phyloP scores from a whole-genome alignment of 2,888 invertebrate species.

The Volucella inanis region DNA sequence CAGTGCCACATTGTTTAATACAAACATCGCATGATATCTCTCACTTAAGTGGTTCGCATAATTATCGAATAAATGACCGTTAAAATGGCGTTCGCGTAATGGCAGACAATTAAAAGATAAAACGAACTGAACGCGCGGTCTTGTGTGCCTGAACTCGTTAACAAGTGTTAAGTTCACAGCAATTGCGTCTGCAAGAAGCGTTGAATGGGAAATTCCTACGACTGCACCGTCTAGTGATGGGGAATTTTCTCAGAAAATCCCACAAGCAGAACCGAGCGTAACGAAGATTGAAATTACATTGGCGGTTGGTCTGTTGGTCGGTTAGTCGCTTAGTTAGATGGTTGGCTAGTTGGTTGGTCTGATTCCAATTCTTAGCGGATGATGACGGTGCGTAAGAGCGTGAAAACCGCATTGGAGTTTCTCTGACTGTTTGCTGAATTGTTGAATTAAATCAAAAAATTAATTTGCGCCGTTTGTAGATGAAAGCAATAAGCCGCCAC shows the following conservation, averaged over 20 bases:
- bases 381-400: slow-evolving; percentile 50
- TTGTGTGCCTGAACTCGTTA: slow-evolving; percentile 62
- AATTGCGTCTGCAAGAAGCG: slow-evolving; percentile 57
- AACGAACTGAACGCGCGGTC: slow-evolving; percentile 21
- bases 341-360: background rate
- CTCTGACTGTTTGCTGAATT: slow-evolving; percentile 60
- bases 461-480: slow-evolving; percentile 56
- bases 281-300: slow-evolving; percentile 61
- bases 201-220: slow-evolving; percentile 65
- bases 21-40: slow-evolving; percentile 70
- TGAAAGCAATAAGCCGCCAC: slow-evolving; percentile 63
- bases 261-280: slow-evolving; percentile 39
- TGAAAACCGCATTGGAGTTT: slow-evolving; percentile 54
- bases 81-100: slow-evolving; percentile 72
- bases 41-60: slow-evolving; percentile 68
- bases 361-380: slow-evolving; percentile 43
- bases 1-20: slow-evolving; percentile 42
- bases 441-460: slow-evolving; percentile 70
- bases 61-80: slow-evolving; percentile 69
- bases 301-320: slow-evolving; percentile 18
- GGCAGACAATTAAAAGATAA: slow-evolving; percentile 69
- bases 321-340: too few species aligned
- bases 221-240: slow-evolving; percentile 11
- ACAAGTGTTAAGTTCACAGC: slow-evolving; percentile 64
- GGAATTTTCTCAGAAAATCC: slow-evolving; percentile 65